Evolutionary conservation across 2,113 vertebrate species (phyloP), one percentile per base, ranked within the genome.

Genomic region (Sinosuthora webbiana): DNA sequence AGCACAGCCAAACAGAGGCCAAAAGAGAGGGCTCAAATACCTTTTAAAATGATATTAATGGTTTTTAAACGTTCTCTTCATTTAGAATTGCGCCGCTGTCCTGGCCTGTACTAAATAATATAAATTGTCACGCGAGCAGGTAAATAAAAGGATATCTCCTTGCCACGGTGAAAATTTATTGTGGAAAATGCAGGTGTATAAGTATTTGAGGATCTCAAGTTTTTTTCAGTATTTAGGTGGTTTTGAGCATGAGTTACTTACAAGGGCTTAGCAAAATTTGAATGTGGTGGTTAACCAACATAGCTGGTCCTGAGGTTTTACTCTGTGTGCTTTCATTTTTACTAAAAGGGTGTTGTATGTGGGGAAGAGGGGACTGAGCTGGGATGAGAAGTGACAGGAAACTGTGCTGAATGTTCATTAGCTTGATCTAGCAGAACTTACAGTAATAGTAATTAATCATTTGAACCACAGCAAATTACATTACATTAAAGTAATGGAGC

Each of bases 21-120:
- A 98, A 98, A 97, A 98, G 94, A 97, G 97, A 98, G 97, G 96
- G 28, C 97, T 97, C 98, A 97, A 98, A 97, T 97, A 98, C 97
- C 96, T 97, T 98, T 98, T 98, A 98, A 98, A 98, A 98, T 98
- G 97, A 98, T 98, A 98, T 98, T 98, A 98, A 97, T 96, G 98
- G 57, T 97, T 97, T 97, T 97, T 96, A 97, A 98, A 97, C 92
- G 52, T 95, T 94, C 91, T 80, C 94, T 93, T 94, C 89, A 65
- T 96, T 97, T 95, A 64, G 90, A 93, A 84, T 93, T 62, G 27
- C 7, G 64, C 91, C 63, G 64, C 91, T 63, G 49, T 50, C 35
- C 81, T 56, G n/a, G 78, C 35, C 90, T 70, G 94, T 79, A 55
- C 88, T 96, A 92, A 97, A 94, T 75, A 55, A 70, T 79, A 79